Base-by-base conservation (phyloP, 1,140 invertebrate species). In the Apis laboriosa region DNA sequence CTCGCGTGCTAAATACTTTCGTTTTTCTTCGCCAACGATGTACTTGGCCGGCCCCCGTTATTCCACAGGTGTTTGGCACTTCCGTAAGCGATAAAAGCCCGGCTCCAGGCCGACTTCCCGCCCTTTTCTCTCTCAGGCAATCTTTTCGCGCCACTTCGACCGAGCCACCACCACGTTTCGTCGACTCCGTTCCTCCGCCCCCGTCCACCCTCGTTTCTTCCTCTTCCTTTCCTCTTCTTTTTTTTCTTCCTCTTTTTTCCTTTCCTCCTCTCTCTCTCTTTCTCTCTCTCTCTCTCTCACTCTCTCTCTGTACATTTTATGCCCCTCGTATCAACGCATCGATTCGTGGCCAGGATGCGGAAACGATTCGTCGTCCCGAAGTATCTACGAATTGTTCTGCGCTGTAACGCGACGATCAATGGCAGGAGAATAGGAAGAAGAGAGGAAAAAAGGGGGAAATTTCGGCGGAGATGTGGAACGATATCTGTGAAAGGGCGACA, bases 61-160 rank as follows among this genome's bases (percentile, higher is more conserved):
- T 92, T 94, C 93, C 92, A 94, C 93, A 94, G 93, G 93, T 94
- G 93, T 94, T 93, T 94, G 93, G 92, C 92, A 93, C 93, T 94
- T 93, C 92, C 92, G 92, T 94, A 91, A 93, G 92, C 93, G 93
- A 93, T 93, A 93, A 93, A 94, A 93, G 92, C 92, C 67, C 83
- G 87, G 92, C 90, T 92, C 92, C 92, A 89, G 85, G 85, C 88
- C 88, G 89, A 91, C 91, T 89, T 85, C 80, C 85, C 77, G 81
- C 86, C 78, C 86, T 86, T 88, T 90, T 85, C 86, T 90, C 84
- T 73, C 84, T 73, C 91, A 88, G 89, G 81, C 92, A 90, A 92
- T 92, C 92, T 92, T 92, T 92, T 93, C 92, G 90, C 92, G 89
- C 83, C 72, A 76, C 64, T 77, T 68, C 63, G 61, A 74, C 17